Evolutionary conservation across 1,140 invertebrate species (phyloP), one percentile per base, ranked within the genome.

Genomic region (Drosophila lacteicornis): DNA sequence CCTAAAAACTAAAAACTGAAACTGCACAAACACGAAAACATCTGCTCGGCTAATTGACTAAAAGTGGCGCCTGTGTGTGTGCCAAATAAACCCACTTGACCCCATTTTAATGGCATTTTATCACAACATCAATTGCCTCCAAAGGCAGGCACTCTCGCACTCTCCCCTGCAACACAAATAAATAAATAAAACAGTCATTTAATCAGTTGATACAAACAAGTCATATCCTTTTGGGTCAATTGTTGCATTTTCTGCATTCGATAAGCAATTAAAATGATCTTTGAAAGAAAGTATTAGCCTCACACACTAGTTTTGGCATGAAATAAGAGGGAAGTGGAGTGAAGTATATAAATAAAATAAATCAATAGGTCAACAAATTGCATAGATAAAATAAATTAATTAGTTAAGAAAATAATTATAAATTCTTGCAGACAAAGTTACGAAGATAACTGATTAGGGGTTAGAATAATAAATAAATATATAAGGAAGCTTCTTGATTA

Each of bases 11-110:
- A 30, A 47, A 33, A 55, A 30, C 25, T 40, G 6, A 30, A 49
- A 62, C 43, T 63, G 53, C 50, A 53, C 40, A 61, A 74, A 49
- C 75, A 80, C 53, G 56, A 75, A 69, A 83, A 83, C 70, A 83
- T 87, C 74, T 83, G 73, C 65, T 87, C 77, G 56, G 78, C 84
- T 87, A 88, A 87, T 87, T 88, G 84, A 87, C 73, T 88, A 78
- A 88, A 88, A 55, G 51, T 55, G 51, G 84, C 87, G 80, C 80
- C 77, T 65, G 60, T 77, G 56, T 45, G 49, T 63, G 58, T 47
- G 40, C n/a, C 62, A 79, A 74, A 80, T 83, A 67, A 80, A 63
- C 68, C 62, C 76, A 74, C 61, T 87, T 87, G 80, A 77, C 83
- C 83, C 66, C 69, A 75, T 78, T 80, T 87, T 30, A 66, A 78